A percentile compares a stretch with the other conserved stretches of the same genome.
Evolutionary conservation across 2,113 vertebrate genomes (phyloP).

Genomic region (Cariama cristata): DNA sequence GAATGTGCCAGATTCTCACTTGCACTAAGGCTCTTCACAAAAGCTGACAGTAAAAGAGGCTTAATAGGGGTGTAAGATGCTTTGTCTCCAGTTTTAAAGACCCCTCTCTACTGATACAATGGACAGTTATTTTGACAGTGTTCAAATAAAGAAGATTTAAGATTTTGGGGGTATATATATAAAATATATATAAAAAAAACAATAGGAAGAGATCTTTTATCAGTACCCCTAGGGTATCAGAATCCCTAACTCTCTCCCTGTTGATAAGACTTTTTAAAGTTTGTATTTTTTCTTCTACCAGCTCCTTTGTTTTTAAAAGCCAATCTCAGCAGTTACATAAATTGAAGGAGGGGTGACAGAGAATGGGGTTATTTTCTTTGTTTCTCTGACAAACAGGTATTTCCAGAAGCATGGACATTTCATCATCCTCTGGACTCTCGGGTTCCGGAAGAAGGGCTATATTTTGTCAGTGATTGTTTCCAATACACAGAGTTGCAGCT

Average conservation of each 20-base stretch:
- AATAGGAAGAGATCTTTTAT: background rate
- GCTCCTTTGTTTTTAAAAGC: background rate
- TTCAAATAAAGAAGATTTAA: background rate
- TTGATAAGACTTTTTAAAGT: background rate
- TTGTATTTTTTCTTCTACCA: background rate
- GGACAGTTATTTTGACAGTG: background rate
- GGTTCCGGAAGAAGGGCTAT: background rate
- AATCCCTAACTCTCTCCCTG: background rate
- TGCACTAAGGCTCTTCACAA: background rate
- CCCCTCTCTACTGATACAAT: background rate
- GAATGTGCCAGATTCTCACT: constrained; percentile 25
- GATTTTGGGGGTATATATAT: background rate
- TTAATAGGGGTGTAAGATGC: background rate
- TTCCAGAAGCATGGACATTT: constrained; percentile 30
- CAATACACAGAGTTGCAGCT: background rate
- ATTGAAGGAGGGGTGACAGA: background rate
- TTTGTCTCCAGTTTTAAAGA: background rate
- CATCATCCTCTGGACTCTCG: background rate
- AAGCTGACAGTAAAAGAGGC: background rate
- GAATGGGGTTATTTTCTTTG: background rate
- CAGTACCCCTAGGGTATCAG: background rate
- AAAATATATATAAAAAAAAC: too few species aligned
- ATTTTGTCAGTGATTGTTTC: constrained; percentile 28
- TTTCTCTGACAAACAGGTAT: background rate
- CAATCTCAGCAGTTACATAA: background rate